phyloP scores from a whole-genome alignment of 2,113 vertebrate genomes.

The Sinocyclocheilus rhinocerous region DNA sequence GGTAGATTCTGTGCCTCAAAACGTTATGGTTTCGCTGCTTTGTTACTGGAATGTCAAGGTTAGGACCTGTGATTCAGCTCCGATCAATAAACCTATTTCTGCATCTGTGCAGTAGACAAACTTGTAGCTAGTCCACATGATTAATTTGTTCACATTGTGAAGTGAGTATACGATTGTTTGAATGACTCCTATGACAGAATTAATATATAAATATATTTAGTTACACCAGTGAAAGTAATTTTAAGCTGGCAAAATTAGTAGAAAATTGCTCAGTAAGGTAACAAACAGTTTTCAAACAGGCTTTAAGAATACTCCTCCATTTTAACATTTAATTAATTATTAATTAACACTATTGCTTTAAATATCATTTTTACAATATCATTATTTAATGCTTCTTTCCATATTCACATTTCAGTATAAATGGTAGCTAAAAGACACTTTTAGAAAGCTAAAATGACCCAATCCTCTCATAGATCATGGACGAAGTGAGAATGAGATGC shows the following conservation, averaged over 20 bases:
- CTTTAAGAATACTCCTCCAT: background rate
- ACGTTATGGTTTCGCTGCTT: background rate
- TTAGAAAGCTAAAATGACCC: background rate
- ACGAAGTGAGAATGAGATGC: slow-evolving; percentile 23
- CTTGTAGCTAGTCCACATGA: background rate
- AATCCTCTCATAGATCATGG: slow-evolving; percentile 14
- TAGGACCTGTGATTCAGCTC: background rate
- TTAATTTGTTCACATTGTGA: background rate
- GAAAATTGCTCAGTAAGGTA: background rate
- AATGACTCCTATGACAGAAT: background rate
- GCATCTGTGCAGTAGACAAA: background rate
- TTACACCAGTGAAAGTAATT: background rate
- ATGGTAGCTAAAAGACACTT: background rate
- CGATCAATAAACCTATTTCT: slow-evolving; percentile 31
- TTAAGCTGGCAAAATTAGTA: background rate
- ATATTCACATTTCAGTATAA: background rate
- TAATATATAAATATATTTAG: background rate
- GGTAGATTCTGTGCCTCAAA: background rate
- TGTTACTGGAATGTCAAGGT: background rate
- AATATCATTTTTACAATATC: background rate
- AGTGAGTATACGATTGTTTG: background rate
- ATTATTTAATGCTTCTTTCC: background rate
- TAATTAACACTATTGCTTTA: background rate
- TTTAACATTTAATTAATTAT: background rate
- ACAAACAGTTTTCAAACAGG: background rate